Evolutionary conservation across 2,113 vertebrate genomes (phyloP), one percentile per base, ranked within the genome.

Genomic region (Brienomyrus brachyistius): DNA sequence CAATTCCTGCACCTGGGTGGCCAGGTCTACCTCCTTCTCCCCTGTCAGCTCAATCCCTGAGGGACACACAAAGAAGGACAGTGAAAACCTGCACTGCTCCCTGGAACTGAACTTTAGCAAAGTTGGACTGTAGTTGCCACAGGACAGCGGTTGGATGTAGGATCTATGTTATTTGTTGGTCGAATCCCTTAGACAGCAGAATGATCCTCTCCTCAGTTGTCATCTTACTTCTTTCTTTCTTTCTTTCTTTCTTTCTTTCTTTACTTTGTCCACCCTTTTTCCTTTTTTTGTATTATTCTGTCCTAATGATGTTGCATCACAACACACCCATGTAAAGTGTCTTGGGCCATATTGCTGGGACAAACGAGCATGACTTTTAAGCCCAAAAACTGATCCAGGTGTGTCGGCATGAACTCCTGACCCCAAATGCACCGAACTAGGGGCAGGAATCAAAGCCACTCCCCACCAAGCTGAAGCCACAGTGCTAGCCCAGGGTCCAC

Each of bases 11-110:
- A 98, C 96, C 94, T 97, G 97, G 27, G 96, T 96, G 0, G 96
- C 97, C 92, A 98, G 94, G 92, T 98, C 97, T 47, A 97, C 95
- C 90, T 98, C 97, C 92, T 97, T 97, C 91, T 97, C 97, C 94
- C 97, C 97, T 89, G 96, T 97, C 88, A 98, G 94, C 92, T 98
- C 97, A 90, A 98, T 97, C 90, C 97, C 97, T 98, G 91, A 48
- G 84, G 91, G 87, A 45, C 47, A 89, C 23, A 91, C 52, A 87
- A 27, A 89, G 70, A 74, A 70, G 62, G 62, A 70, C 10, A 31
- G 62, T 70, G 62, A 31, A 0, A 70, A 70, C n/a, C 62, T 27
- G 62, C 62, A 31, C 62, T 11, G n/a, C 62, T 27, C 62, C 27
- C 27, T 31, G 9, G 10, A n/a, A 11, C 62, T 27, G 9, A 4